Evolutionary conservation across 2,888 invertebrate genomes (phyloP).

Genomic region (Boloria euphrosyne): DNA sequence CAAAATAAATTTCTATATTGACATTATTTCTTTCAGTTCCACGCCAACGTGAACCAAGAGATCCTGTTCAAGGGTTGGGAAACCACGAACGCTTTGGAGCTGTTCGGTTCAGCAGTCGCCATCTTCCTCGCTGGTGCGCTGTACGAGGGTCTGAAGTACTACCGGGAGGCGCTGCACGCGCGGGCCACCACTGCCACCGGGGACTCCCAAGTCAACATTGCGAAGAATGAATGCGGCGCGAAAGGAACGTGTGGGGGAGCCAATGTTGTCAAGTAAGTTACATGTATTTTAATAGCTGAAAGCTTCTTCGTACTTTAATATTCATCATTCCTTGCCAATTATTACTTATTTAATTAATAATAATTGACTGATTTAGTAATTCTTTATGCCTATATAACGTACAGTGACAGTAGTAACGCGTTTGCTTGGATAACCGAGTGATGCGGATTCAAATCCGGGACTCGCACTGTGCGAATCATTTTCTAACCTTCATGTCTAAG

Average conservation of each 20-base stretch:
- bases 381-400: too few species aligned
- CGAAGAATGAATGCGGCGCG: conserved; percentile 75
- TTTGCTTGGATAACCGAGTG: too few species aligned
- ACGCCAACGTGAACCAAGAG: conserved; percentile 88
- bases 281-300: neutral
- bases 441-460: too few species aligned
- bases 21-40: conserved; percentile 83
- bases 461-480: too few species aligned
- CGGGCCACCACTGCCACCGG: conserved; percentile 55
- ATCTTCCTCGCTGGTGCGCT: conserved; percentile 94
- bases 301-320: neutral
- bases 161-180: conserved; percentile 75
- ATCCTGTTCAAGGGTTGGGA: conserved; percentile 92
- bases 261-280: conserved; percentile 68
- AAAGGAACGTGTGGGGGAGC: conserved; percentile 63
- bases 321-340: too few species aligned
- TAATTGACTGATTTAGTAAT: too few species aligned
- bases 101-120: conserved; percentile 93
- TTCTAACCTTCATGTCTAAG: too few species aligned
- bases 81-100: conserved; percentile 86
- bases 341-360: too few species aligned
- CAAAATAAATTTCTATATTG: neutral
- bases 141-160: conserved; percentile 98
- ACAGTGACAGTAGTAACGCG: too few species aligned
- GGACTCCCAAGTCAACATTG: conserved; percentile 74